phyloP scores from a whole-genome alignment of 2,113 vertebrate species.

The Scytalopus superciliaris region DNA sequence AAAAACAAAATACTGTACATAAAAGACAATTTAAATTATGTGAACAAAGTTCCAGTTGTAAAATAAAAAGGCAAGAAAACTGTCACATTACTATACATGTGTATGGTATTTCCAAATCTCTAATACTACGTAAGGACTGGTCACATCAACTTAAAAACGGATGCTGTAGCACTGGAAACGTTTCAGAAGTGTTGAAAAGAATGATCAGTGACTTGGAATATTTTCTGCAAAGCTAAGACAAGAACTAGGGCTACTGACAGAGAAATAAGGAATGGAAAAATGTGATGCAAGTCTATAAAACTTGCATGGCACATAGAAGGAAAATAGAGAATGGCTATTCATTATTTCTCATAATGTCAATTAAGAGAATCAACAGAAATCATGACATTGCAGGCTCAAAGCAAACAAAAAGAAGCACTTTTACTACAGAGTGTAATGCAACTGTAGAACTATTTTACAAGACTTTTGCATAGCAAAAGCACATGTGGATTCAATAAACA shows the following conservation, averaged over 20 bases:
- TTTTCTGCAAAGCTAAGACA: neutral
- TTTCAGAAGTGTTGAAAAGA: neutral
- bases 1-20: neutral
- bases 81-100: neutral
- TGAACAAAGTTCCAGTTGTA: neutral
- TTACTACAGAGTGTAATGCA: neutral
- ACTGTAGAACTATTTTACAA: neutral
- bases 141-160: neutral
- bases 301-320: neutral
- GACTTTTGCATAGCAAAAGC: neutral
- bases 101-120: neutral
- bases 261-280: neutral
- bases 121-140: neutral
- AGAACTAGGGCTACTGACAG: neutral
- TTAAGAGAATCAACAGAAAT: constrained; percentile 1
- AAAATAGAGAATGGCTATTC: neutral
- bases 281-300: neutral
- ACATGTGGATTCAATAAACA: neutral
- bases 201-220: neutral
- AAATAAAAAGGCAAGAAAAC: neutral
- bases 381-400: neutral
- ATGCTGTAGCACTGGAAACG: neutral
- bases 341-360: neutral
- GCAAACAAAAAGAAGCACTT: neutral
- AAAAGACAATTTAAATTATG: neutral